Percentiles rank a stretch among this genome's conserved stretches.
phyloP scores from a whole-genome alignment of 2,797 vertebrate genomes.

The Valencia hispanica region DNA sequence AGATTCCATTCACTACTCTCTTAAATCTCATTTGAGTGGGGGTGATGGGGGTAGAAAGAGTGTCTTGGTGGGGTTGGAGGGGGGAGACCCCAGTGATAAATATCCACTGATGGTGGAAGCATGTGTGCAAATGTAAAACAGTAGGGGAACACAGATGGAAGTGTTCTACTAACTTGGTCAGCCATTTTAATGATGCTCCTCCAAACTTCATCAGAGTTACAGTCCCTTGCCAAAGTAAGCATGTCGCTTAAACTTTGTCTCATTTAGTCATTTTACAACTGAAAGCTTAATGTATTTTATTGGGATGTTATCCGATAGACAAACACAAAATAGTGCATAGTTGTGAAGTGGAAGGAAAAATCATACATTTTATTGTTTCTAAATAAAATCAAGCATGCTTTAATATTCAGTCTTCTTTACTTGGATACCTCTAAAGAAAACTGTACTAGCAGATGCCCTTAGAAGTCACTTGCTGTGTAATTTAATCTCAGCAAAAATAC shows the following conservation, averaged over 20 bases:
- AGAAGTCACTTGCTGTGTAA: neutral
- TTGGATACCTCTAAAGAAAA: neutral
- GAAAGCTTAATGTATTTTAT: constrained; percentile 1
- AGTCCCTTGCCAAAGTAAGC: neutral
- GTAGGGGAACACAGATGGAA: constrained; percentile 75
- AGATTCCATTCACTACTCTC: constrained; percentile 79
- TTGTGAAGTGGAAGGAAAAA: neutral
- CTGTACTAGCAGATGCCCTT: neutral
- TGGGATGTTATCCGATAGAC: no score
- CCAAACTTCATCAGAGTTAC: constrained; percentile 58
- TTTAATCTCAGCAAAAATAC: neutral
- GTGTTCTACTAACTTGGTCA: constrained; percentile 72
- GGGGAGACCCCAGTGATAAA: constrained; percentile 62
- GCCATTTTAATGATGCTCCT: constrained; percentile 74
- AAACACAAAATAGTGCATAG: neutral
- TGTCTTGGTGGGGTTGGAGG: constrained; percentile 13
- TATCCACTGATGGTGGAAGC: constrained; percentile 72
- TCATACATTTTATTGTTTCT: neutral
- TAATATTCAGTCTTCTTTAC: neutral
- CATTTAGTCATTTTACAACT: neutral
- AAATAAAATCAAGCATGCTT: neutral
- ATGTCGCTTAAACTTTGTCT: neutral
- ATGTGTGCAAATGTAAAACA: constrained; percentile 69
- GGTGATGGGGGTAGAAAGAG: constrained; percentile 35
- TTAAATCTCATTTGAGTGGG: constrained; percentile 65